These are phyloP conservation scores for Tholera decimalis DNA, from an alignment of 2,888 invertebrate species.

Conservation along the genomic window DNA sequence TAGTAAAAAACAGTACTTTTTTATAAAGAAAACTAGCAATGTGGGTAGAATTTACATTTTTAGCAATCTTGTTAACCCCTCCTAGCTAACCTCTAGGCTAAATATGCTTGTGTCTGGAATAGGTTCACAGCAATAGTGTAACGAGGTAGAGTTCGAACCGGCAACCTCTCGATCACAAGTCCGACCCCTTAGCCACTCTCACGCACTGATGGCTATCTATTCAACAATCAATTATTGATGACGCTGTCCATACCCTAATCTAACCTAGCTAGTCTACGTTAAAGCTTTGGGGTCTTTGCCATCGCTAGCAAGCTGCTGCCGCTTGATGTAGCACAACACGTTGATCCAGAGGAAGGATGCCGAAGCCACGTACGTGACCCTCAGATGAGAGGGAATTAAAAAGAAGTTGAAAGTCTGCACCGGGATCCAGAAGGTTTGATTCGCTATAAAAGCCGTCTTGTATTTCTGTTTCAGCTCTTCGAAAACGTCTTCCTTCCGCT, in stretches of 20 bases:
- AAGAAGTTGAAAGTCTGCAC: constrained; percentile 95
- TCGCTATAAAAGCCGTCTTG: constrained; percentile 93
- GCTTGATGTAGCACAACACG: constrained; percentile 95
- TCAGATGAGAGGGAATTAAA: constrained; percentile 93
- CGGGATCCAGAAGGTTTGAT: constrained; percentile 96
- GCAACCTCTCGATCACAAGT: too few species aligned
- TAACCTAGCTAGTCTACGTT: not conserved
- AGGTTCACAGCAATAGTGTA: too few species aligned
- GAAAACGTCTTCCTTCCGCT: constrained; percentile 93
- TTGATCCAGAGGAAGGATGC: constrained; percentile 96
- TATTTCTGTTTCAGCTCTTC: constrained; percentile 94
- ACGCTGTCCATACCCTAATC: not conserved
- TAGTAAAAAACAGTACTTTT: too few species aligned
- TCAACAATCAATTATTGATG: not conserved
- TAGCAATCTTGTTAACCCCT: too few species aligned
- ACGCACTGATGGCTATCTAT: too few species aligned
- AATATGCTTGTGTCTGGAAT: too few species aligned
- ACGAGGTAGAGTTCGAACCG: too few species aligned
- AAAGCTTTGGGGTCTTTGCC: not conserved
- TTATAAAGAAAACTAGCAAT: too few species aligned
- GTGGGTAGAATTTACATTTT: too few species aligned
- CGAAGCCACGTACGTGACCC: constrained; percentile 95
- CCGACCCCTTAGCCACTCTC: too few species aligned
- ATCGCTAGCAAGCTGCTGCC: constrained; percentile 81
- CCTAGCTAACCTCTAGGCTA: too few species aligned